These are phyloP conservation scores for Xanthorhoe spadicearia DNA, from an alignment of 2,888 invertebrate genomes.

Conservation along the genomic window DNA sequence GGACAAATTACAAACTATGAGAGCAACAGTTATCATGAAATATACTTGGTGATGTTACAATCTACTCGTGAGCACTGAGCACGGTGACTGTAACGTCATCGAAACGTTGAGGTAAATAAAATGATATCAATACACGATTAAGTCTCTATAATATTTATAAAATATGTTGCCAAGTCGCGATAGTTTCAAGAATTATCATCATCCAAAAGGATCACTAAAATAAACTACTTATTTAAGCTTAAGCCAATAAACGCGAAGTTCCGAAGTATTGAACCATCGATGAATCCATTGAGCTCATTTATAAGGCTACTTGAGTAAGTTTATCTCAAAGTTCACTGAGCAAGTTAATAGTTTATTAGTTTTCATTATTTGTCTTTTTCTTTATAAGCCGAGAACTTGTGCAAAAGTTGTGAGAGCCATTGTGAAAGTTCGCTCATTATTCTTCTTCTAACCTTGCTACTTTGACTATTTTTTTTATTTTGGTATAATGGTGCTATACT, in stretches of 20 bases:
- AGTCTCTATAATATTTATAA: too few relatives aligned
- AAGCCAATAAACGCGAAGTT: not conserved
- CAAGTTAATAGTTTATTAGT: conserved; percentile 25
- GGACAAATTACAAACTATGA: conserved; percentile 9
- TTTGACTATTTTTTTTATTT: not conserved
- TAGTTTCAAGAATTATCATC: too few relatives aligned
- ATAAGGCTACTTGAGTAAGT: not conserved
- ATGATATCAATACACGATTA: too few relatives aligned
- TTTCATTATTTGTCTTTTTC: conserved; percentile 20
- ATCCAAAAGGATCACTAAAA: not conserved
- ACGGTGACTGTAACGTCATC: too few relatives aligned
- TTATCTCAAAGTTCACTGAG: not conserved
- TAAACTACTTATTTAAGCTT: too few relatives aligned
- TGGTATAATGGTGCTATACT: too few relatives aligned
- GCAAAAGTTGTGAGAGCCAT: conserved; percentile 14
- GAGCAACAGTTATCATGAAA: not conserved
- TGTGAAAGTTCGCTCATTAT: conserved; percentile 19
- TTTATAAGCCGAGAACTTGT: conserved; percentile 10
- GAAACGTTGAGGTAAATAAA: too few relatives aligned
- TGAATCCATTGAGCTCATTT: not conserved
- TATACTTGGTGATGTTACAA: too few relatives aligned
- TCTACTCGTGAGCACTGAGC: too few relatives aligned
- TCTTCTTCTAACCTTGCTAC: conserved; percentile 13
- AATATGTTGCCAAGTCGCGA: too few relatives aligned
- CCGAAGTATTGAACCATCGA: not conserved